Conservation (phyloP, 2,888 invertebrate genomes). For the Trisateles emortualis region DNA sequence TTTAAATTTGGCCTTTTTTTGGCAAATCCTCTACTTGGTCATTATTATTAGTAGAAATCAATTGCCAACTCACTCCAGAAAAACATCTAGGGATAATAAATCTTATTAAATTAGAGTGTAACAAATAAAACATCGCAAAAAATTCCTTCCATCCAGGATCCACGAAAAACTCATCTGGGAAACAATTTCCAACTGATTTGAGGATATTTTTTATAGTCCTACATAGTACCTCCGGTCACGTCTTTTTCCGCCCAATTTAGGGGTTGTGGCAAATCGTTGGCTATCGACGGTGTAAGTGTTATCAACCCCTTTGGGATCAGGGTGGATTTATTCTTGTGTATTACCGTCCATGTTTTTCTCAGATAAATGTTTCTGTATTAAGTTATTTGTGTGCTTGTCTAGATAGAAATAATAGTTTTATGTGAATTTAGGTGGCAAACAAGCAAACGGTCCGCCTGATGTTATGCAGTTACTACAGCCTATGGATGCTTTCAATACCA, state of each 20-base stretch:
- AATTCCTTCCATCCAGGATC: conserved; percentile 9
- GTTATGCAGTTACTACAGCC: too few relatives aligned
- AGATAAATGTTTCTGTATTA: conserved; percentile 34
- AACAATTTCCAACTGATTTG: conserved; percentile 37
- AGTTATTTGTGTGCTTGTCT: conserved; percentile 8
- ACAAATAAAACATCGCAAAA: conserved; percentile 2
- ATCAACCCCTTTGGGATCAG: conserved; percentile 49
- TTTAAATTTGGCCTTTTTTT: too few relatives aligned
- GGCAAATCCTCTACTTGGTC: too few relatives aligned
- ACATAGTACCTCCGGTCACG: conserved; percentile 28
- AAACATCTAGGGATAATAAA: too few relatives aligned
- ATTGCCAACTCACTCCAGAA: too few relatives aligned
- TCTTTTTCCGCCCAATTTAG: conserved; percentile 42
- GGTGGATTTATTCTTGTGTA: conserved; percentile 47
- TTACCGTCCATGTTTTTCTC: conserved; percentile 40
- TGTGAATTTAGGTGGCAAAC: too few relatives aligned
- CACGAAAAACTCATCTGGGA: conserved; percentile 22
- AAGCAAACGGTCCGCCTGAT: too few relatives aligned
- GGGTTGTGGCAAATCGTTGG: conserved; percentile 48
- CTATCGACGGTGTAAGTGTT: conserved; percentile 48
- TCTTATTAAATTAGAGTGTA: not conserved
- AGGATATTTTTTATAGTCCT: conserved; percentile 40
- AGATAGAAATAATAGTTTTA: too few relatives aligned
- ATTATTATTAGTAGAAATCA: too few relatives aligned
- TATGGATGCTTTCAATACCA: too few relatives aligned